Evolutionary conservation across 2,797 vertebrate genomes (phyloP), one percentile per base, ranked within the genome.

Genomic region (Falco biarmicus): DNA sequence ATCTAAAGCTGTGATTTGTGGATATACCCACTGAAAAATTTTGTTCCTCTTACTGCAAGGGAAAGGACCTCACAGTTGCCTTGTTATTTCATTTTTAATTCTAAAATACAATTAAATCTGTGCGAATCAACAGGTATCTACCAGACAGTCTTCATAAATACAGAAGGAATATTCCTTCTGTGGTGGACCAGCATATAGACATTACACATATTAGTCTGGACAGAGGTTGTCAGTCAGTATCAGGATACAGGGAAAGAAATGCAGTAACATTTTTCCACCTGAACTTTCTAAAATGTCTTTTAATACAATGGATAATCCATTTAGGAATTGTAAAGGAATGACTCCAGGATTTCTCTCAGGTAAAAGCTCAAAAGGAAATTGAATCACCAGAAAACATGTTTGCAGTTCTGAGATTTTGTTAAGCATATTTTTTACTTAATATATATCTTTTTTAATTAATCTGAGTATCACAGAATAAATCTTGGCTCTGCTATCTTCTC

Each of bases 131-230:
- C 4, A 24, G 22, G 12, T 63, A 19, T 71, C n/a, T 54, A 9
- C 18, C 43, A 57, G 15, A 22, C 4, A 56, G 21, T 29, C 87
- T 76, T 73, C 50, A 29, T 37, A 25, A 2, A 6, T 37, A 10
- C 4, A 12, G 12, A 41, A 65, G 29, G 6, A 86, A 56, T 54
- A 24, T 64, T 89, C 32, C 25, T 74, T 69, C 51, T 60, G 51
- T 60, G 41, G 9, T 57, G 13, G 6, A 53, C 10, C 21, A 53
- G 6, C 0, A 0, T 16, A 13, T 26, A 26, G 9, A 41, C 26
- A 29, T 77, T 78, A 43, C 11, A 9, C 5, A 5, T 21, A 7
- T 31, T 9, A 43, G 22, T n/a, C 63, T 45, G 41, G 18, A 47
- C 13, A 26, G 47, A 78, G 17, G 25, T 50, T 68, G 8, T 39